These are phyloP conservation scores for Tiliqua scincoides DNA, from an alignment of 2,113 vertebrate genomes.

Conservation along the genomic window DNA sequence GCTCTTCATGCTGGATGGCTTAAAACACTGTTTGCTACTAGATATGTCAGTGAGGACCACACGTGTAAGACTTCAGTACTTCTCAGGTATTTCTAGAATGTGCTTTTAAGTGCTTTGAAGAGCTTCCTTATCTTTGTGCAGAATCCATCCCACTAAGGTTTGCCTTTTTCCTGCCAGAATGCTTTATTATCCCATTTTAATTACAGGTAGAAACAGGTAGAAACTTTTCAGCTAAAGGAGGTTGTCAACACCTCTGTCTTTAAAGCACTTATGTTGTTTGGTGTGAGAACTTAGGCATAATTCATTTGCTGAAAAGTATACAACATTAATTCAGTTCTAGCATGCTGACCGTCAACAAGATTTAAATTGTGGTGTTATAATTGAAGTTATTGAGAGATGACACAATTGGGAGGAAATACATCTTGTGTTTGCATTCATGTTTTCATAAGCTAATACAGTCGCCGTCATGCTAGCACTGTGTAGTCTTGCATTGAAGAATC, in stretches of 20 bases:
- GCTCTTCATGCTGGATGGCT: not conserved
- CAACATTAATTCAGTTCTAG: not conserved
- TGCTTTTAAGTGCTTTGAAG: not conserved
- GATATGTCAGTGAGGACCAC: slow-evolving; percentile 3
- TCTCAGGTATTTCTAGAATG: not conserved
- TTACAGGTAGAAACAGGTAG: slow-evolving; percentile 16
- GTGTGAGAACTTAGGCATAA: not conserved
- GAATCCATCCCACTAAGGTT: not conserved
- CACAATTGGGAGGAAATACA: not conserved
- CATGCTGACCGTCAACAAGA: not conserved
- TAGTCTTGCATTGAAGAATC: not conserved
- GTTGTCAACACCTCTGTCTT: slow-evolving; percentile 7
- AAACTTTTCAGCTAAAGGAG: not conserved
- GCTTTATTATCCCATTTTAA: not conserved
- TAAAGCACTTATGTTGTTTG: not conserved
- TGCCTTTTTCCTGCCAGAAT: not conserved
- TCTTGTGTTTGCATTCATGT: not conserved
- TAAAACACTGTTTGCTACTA: not conserved
- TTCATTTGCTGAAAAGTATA: not conserved
- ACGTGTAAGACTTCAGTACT: not conserved
- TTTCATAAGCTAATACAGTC: not conserved
- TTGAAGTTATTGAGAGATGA: not conserved
- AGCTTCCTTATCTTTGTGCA: not conserved
- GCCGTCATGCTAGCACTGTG: not conserved
- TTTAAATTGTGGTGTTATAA: not conserved